These are phyloP conservation scores for Mesodorylaimus sp. DNA, from an alignment of 2,888 invertebrate species.

Conservation along the genomic window DNA sequence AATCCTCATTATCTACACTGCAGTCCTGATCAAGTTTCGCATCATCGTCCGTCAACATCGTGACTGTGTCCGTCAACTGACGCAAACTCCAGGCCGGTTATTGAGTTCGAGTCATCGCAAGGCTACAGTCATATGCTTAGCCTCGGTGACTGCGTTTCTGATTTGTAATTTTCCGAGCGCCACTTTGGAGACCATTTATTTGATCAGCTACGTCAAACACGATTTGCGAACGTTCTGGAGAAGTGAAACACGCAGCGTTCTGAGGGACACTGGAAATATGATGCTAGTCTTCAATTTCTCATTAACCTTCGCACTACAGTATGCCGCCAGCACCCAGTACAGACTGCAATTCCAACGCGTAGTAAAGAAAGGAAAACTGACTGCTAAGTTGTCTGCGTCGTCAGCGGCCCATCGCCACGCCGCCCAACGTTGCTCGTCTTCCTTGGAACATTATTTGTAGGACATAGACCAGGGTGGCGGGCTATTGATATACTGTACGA, in stretches of 20 bases:
- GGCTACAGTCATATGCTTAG: conserved; percentile 9
- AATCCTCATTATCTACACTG: conserved; percentile 1
- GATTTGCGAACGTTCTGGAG: conserved; percentile 3
- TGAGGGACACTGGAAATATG: conserved; percentile 2
- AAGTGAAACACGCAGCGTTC: not conserved
- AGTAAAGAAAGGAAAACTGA: not conserved
- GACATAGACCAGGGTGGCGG: no score
- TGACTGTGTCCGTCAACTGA: not conserved
- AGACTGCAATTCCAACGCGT: conserved; percentile 13
- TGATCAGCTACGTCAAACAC: conserved; percentile 3
- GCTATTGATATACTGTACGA: no score
- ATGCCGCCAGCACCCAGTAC: conserved; percentile 21
- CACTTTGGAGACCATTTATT: conserved; percentile 1
- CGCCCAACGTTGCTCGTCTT: no score
- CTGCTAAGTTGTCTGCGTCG: not conserved
- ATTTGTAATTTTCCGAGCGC: conserved; percentile 8
- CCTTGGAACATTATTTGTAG: no score
- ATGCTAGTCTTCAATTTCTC: conserved; percentile 7
- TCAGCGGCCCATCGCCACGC: not conserved
- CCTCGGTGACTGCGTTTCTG: conserved; percentile 9
- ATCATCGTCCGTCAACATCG: not conserved
- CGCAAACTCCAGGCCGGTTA: not conserved
- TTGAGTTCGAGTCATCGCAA: conserved; percentile 2
- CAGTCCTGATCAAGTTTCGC: conserved; percentile 2
- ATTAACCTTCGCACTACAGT: conserved; percentile 6